These are phyloP conservation scores for Drosophila tanythrix DNA, from an alignment of 2,888 invertebrate species.

Conservation along the genomic window DNA sequence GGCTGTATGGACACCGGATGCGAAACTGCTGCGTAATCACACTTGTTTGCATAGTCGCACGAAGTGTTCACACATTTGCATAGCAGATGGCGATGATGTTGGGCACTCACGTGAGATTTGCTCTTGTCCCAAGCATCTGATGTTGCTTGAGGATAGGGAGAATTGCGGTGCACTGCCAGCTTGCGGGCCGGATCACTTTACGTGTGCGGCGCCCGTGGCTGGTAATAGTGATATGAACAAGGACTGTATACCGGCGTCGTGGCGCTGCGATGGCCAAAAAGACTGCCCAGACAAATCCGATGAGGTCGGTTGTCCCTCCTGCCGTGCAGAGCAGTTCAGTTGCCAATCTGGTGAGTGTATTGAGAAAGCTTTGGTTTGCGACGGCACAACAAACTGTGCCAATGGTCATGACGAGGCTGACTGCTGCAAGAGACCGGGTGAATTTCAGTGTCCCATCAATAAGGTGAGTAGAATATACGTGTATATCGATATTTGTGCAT, in stretches of 20 bases:
- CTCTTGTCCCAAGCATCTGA: conserved; percentile 91
- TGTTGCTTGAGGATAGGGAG: conserved; percentile 87
- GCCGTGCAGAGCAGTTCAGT: conserved; percentile 89
- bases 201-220: conserved; percentile 86
- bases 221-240: conserved; percentile 85
- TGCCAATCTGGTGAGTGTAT: conserved; percentile 87
- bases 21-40: conserved; percentile 86
- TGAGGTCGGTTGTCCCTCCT: conserved; percentile 90
- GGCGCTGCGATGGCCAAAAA: conserved; percentile 90
- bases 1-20: conserved; percentile 87
- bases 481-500: neutral
- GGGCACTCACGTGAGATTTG: conserved; percentile 88
- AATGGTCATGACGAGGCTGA: conserved; percentile 89
- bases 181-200: conserved; percentile 90
- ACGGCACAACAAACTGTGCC: conserved; percentile 88
- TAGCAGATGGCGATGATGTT: conserved; percentile 86
- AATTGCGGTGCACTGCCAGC: conserved; percentile 89
- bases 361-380: conserved; percentile 87
- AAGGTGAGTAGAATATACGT: conserved; percentile 83
- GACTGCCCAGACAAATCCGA: conserved; percentile 95
- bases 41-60: conserved; percentile 88
- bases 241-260: conserved; percentile 89
- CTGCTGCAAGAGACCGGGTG: conserved; percentile 88
- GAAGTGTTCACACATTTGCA: conserved; percentile 90
- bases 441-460: conserved; percentile 90